Conservation (phyloP, 2,888 invertebrate genomes). For the Eristalinus sepulchralis region DNA sequence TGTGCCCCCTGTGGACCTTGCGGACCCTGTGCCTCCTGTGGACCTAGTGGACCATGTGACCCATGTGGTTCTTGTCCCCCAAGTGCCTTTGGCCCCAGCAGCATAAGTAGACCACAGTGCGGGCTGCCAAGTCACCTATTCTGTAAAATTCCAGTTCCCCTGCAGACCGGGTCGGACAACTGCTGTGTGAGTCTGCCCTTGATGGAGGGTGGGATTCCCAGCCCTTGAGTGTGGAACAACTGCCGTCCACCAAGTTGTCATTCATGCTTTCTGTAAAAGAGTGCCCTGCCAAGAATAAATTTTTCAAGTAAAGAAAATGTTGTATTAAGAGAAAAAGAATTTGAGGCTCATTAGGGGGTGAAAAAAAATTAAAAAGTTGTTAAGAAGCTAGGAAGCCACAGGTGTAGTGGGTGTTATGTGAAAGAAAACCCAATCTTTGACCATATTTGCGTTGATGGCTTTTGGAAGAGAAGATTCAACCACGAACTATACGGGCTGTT, state of each 20-base stretch:
- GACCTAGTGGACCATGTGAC: background rate
- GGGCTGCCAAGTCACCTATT: conserved; percentile 27
- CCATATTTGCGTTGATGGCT: no score
- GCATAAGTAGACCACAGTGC: background rate
- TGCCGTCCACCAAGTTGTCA: conserved; percentile 46
- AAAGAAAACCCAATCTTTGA: no score
- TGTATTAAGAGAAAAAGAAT: no score
- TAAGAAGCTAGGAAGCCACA: no score
- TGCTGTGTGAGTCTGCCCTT: conserved; percentile 46
- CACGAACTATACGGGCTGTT: no score
- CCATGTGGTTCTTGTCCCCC: background rate
- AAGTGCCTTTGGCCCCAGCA: background rate
- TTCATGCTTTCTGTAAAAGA: conserved; percentile 46
- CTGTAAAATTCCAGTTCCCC: conserved; percentile 53
- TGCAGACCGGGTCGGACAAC: conserved; percentile 53
- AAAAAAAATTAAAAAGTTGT: no score
- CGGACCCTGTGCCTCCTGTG: conserved; percentile 35
- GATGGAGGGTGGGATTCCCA: conserved; percentile 65
- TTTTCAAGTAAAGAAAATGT: no score
- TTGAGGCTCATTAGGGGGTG: no score
- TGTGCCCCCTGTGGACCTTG: conserved; percentile 70
- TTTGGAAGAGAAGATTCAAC: no score
- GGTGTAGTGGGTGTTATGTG: no score
- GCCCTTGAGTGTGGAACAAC: conserved; percentile 65
- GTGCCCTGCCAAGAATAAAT: no score